Percentiles rank a stretch among this genome's conserved stretches.
phyloP scores from a whole-genome alignment of 1,140 invertebrate genomes.

The Drosophila parvula region DNA sequence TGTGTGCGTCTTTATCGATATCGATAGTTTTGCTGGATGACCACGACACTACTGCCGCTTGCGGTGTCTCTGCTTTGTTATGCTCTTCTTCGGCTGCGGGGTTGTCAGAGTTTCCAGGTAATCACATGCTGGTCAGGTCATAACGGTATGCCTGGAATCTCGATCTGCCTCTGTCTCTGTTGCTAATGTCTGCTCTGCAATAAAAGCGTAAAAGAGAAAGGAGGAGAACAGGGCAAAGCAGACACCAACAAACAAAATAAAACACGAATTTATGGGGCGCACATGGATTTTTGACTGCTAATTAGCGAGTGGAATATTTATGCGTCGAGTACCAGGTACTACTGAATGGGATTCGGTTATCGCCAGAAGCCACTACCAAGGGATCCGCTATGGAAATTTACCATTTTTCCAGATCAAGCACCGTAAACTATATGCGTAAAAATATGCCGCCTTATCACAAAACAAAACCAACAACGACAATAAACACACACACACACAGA shows the following conservation, averaged over 20 bases:
- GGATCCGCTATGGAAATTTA: constrained; percentile 7
- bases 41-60: background rate
- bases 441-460: background rate
- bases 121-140: background rate
- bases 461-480: background rate
- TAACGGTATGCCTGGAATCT: constrained; percentile 12
- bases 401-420: background rate
- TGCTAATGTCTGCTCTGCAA: constrained; percentile 13
- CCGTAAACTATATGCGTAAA: background rate
- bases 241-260: constrained; percentile 1
- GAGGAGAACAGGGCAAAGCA: constrained; percentile 6
- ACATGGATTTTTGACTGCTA: background rate
- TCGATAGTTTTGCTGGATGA: constrained; percentile 21
- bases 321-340: constrained; percentile 17
- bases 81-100: constrained; percentile 1
- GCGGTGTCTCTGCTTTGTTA: background rate
- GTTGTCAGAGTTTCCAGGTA: background rate
- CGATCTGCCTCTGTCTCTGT: background rate
- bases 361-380: background rate
- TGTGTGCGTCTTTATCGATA: constrained; percentile 9
- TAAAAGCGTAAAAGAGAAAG: constrained; percentile 9
- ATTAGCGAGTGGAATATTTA: constrained; percentile 29
- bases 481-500: background rate
- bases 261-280: background rate
- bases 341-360: constrained; percentile 14